Percentiles rank a stretch among this genome's conserved stretches.
These are phyloP conservation scores for Trichacis sp. DNA, from an alignment of 2,888 invertebrate species.

Conservation along the genomic window DNA sequence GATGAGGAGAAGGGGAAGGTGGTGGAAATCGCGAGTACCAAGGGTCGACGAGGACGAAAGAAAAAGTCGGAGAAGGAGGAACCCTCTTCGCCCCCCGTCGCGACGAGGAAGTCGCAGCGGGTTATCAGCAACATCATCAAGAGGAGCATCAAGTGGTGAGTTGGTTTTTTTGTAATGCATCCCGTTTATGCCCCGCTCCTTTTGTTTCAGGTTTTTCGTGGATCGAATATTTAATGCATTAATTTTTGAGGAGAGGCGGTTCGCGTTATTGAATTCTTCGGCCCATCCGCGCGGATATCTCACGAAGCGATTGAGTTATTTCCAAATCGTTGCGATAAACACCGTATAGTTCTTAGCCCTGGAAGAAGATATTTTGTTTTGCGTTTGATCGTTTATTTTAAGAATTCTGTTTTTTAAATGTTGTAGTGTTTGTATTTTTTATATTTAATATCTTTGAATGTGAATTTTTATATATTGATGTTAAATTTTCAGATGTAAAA, in stretches of 20 bases:
- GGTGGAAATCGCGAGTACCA: constrained; percentile 4
- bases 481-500: too few relatives aligned
- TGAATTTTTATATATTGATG: too few relatives aligned
- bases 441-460: too few relatives aligned
- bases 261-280: too few relatives aligned
- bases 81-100: constrained; percentile 22
- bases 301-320: too few relatives aligned
- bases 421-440: too few relatives aligned
- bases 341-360: too few relatives aligned
- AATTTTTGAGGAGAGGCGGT: neutral
- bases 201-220: neutral
- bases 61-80: constrained; percentile 30
- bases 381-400: too few relatives aligned
- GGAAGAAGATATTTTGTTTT: too few relatives aligned
- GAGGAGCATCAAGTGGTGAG: constrained; percentile 66
- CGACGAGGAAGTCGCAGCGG: constrained; percentile 60
- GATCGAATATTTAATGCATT: neutral
- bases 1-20: constrained; percentile 17
- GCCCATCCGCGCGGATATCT: too few relatives aligned
- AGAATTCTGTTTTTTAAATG: too few relatives aligned
- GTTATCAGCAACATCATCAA: constrained; percentile 64
- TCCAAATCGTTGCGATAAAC: too few relatives aligned
- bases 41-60: constrained; percentile 38
- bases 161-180: constrained; percentile 17
- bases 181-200: neutral